These are phyloP conservation scores for Holotrichia oblita DNA, from an alignment of 1,140 invertebrate species.

Conservation along the genomic window DNA sequence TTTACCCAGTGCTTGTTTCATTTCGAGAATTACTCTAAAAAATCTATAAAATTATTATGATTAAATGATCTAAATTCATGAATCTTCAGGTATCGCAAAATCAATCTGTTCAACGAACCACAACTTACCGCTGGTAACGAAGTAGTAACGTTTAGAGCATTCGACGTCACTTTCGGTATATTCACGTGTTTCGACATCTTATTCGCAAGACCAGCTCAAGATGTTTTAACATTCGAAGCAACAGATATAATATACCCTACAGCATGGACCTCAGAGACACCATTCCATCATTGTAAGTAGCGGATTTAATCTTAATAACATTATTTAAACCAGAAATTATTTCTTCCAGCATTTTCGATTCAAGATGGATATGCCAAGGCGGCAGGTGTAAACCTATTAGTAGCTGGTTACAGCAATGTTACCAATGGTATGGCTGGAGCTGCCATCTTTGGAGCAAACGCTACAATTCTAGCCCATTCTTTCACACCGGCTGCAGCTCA, in stretches of 20 bases:
- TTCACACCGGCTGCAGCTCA: not conserved
- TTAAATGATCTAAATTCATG: too few relatives aligned
- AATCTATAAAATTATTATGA: too few relatives aligned
- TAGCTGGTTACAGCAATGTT: conserved; percentile 60
- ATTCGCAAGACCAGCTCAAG: conserved; percentile 69
- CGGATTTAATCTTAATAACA: not conserved
- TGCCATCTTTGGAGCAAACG: conserved; percentile 37
- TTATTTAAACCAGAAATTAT: not conserved
- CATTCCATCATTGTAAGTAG: conserved; percentile 62
- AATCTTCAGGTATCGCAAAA: conserved; percentile 72
- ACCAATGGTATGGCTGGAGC: conserved; percentile 29
- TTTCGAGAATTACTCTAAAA: too few relatives aligned
- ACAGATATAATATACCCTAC: conserved; percentile 77
- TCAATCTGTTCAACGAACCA: conserved; percentile 69
- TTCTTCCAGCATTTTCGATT: conserved; percentile 60
- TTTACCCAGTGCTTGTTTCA: too few relatives aligned
- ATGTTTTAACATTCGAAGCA: conserved; percentile 66
- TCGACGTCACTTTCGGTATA: conserved; percentile 82
- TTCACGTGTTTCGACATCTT: conserved; percentile 82
- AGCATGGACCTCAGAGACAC: conserved; percentile 78
- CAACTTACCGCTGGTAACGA: conserved; percentile 63
- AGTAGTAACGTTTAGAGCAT: conserved; percentile 74
- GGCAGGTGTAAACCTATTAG: conserved; percentile 64
- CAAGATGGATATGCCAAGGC: conserved; percentile 65
- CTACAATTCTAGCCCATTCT: not conserved